A percentile compares a stretch with the other conserved stretches of the same genome.
Conservation (phyloP, 2,888 invertebrate species). For the Himalopsyche anomala region DNA sequence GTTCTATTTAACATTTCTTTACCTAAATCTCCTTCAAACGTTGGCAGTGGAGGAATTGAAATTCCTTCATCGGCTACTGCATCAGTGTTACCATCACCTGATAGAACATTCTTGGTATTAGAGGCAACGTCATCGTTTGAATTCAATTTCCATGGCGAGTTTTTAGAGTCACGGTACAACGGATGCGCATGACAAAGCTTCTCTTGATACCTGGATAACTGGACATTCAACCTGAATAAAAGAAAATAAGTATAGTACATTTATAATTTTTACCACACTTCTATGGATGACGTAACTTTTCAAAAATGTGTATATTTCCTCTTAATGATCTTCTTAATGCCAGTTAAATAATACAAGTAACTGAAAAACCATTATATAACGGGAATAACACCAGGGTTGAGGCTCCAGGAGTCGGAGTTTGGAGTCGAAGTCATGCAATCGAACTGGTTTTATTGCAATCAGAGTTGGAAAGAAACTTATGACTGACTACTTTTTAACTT, state of each 20-base stretch:
- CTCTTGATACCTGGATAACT: slow-evolving; percentile 87
- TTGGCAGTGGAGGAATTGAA: slow-evolving; percentile 62
- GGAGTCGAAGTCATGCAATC: too few relatives aligned
- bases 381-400: too few relatives aligned
- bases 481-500: too few relatives aligned
- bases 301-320: too few relatives aligned
- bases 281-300: too few relatives aligned
- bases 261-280: too few relatives aligned
- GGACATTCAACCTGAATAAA: slow-evolving; percentile 81
- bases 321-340: too few relatives aligned
- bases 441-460: too few relatives aligned
- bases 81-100: slow-evolving; percentile 61
- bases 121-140: slow-evolving; percentile 66
- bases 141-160: slow-evolving; percentile 28
- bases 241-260: not conserved
- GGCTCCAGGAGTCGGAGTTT: too few relatives aligned
- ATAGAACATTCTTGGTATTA: slow-evolving; percentile 66
- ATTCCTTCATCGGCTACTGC: slow-evolving; percentile 59
- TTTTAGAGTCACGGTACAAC: slow-evolving; percentile 52
- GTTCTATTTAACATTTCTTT: not conserved
- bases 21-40: slow-evolving; percentile 44
- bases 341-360: too few relatives aligned
- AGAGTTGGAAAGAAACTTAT: too few relatives aligned
- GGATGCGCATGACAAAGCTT: slow-evolving; percentile 74
- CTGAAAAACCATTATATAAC: too few relatives aligned